Evolutionary conservation across 2,888 invertebrate genomes (phyloP), one percentile per base, ranked within the genome.

Genomic region (Xestia c-nigrum): DNA sequence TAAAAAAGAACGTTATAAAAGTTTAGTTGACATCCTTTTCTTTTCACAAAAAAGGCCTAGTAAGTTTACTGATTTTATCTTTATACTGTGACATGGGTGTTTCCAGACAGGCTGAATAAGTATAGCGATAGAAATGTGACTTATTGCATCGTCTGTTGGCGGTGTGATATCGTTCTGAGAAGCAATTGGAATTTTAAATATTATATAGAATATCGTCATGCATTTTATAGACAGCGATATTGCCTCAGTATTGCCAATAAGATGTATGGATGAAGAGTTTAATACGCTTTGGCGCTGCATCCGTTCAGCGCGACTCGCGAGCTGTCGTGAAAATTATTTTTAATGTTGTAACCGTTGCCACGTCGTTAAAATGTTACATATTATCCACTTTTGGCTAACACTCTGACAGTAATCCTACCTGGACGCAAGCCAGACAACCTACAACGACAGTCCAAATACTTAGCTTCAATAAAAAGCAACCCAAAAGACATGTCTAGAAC

Each of bases 121-220:
- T 72, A 68, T 65, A 59, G 21, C 65, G 16, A n/a, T 57, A 67
- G 14, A 67, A 63, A 61, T 72, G 46, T 50, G 61, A 78, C 38
- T 69, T 72, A 65, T 83, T 79, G 43, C 43, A 61, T 52, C 47
- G 59, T 38, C 55, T 24, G 31, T 52, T 24, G 10, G 19, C n/a
- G 21, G 10, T 59, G 21, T 61, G 59, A 67, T 82, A 73, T 74
- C 47, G 50, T 83, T 71, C 61, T 47, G 19, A 71, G 72, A 75
- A 70, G 66, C 66, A 52, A 75, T 79, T 67, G n/a, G 57, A 70
- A 72, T 72, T 83, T 80, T n/a, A 67, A 79, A 82, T 79, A 24
- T 10, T 74, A 50, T 65, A 31, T 31, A 6, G 38, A 47, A 73
- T 47, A 47, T 12, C n/a, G 31, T 16, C n/a, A 24, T 67, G 38